Conservation (phyloP, 2,797 vertebrate species). For the Odontamblyopus lacepedii region DNA sequence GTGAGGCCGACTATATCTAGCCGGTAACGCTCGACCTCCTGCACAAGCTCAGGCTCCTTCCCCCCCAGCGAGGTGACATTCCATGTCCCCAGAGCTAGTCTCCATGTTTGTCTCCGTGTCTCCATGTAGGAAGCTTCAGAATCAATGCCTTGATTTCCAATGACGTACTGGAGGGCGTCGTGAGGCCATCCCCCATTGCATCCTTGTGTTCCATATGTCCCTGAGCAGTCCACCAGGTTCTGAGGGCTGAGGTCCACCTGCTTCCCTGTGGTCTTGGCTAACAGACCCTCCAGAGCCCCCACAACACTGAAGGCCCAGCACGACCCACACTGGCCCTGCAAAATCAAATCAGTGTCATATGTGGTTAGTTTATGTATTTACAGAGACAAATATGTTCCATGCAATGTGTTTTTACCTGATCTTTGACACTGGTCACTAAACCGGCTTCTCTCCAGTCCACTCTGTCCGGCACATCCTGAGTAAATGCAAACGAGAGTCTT, state of each 20-base stretch:
- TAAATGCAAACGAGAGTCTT: too few relatives aligned
- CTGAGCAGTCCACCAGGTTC: constrained; percentile 89
- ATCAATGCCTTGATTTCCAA: too few relatives aligned
- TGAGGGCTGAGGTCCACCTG: constrained; percentile 87
- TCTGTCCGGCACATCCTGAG: constrained; percentile 74
- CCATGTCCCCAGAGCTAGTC: too few relatives aligned
- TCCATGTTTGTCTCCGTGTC: too few relatives aligned
- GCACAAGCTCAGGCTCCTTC: too few relatives aligned
- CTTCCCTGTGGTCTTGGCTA: constrained; percentile 80
- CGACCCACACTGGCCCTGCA: constrained; percentile 82
- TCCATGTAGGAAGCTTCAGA: too few relatives aligned
- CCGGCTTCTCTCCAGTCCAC: neutral
- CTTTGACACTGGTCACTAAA: neutral
- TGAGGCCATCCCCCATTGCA: constrained; percentile 83
- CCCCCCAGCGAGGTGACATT: too few relatives aligned
- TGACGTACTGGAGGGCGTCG: constrained; percentile 60
- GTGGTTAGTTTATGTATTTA: neutral
- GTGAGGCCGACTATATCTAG: too few relatives aligned
- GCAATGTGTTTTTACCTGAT: constrained; percentile 71
- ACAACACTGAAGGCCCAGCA: constrained; percentile 93
- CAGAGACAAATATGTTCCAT: neutral
- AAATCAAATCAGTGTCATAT: neutral
- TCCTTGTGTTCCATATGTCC: constrained; percentile 80
- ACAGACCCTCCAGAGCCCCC: constrained; percentile 87
- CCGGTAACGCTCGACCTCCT: too few relatives aligned